Evolutionary conservation across 2,797 vertebrate genomes (phyloP).

Genomic region (Thunnus albacares): DNA sequence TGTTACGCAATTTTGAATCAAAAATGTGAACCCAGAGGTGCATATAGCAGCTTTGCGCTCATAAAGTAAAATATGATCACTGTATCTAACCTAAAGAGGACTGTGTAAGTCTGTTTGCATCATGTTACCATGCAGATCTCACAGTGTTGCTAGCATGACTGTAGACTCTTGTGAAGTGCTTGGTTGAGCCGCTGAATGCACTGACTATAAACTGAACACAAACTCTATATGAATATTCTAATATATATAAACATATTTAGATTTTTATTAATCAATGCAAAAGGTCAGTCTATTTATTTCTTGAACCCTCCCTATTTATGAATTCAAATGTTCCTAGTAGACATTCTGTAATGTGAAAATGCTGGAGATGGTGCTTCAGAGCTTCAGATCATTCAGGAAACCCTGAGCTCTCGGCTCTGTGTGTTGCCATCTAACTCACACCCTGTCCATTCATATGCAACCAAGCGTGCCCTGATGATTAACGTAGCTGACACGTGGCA

Average conservation of each 20-base stretch:
- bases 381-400: conserved; percentile 8
- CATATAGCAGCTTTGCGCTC: not conserved
- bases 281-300: not conserved
- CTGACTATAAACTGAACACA: not conserved
- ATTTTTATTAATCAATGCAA: not conserved
- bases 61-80: not conserved
- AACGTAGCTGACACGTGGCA: conserved; percentile 62
- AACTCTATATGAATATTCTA: not conserved
- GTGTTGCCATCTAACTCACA: conserved; percentile 41
- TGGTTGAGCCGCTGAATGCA: too few relatives aligned
- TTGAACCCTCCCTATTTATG: too few relatives aligned
- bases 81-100: not conserved
- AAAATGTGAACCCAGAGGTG: not conserved
- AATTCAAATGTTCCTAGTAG: not conserved
- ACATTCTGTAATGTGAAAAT: not conserved
- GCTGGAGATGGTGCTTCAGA: not conserved
- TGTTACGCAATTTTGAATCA: conserved; percentile 18
- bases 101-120: not conserved
- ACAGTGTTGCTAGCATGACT: too few relatives aligned
- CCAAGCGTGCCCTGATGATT: conserved; percentile 62
- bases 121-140: not conserved
- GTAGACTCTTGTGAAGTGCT: too few relatives aligned
- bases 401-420: conserved; percentile 2
- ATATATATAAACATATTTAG: not conserved
- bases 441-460: conserved; percentile 56